Evolutionary conservation across 2,888 invertebrate species (phyloP).

Genomic region (Brachyptera risi): DNA sequence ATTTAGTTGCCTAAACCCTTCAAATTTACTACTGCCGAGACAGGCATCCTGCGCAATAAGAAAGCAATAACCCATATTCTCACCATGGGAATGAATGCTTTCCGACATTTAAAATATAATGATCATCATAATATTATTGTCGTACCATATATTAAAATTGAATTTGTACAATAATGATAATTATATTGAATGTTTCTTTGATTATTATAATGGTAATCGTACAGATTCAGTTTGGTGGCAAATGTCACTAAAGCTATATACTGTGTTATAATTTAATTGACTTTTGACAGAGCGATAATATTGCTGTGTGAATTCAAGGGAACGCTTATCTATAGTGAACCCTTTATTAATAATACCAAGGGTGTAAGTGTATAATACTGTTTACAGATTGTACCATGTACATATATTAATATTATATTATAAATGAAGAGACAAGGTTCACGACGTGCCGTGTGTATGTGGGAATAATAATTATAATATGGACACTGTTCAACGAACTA

Average conservation of each 20-base stretch:
- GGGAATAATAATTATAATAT: conserved; percentile 76
- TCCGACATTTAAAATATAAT: conserved; percentile 48
- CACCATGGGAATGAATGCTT: conserved; percentile 51
- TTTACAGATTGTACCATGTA: conserved; percentile 66
- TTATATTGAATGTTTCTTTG: conserved; percentile 23
- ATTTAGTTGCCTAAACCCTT: conserved; percentile 8
- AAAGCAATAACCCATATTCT: conserved; percentile 53
- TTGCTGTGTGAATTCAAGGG: conserved; percentile 28
- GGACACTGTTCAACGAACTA: conserved; percentile 80
- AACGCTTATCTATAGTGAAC: conserved; percentile 24
- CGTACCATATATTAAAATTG: conserved; percentile 6
- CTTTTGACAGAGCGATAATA: conserved; percentile 18
- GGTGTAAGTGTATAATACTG: conserved; percentile 59
- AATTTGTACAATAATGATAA: conserved; percentile 20
- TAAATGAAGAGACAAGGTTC: conserved; percentile 82
- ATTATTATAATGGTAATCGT: conserved; percentile 26
- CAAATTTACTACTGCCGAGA: conserved; percentile 34
- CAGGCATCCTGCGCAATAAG: conserved; percentile 53
- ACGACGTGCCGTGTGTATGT: conserved; percentile 89
- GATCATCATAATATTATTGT: conserved; percentile 16
- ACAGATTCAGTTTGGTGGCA: conserved; percentile 30
- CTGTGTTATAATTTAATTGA: conserved; percentile 30
- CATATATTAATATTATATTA: conserved; percentile 64
- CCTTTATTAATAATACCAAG: conserved; percentile 38
- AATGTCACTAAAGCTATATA: conserved; percentile 25